Percentiles rank a stretch among this genome's conserved stretches.
Conservation (phyloP, 2,888 invertebrate species). For the Marronus borbonicus region DNA sequence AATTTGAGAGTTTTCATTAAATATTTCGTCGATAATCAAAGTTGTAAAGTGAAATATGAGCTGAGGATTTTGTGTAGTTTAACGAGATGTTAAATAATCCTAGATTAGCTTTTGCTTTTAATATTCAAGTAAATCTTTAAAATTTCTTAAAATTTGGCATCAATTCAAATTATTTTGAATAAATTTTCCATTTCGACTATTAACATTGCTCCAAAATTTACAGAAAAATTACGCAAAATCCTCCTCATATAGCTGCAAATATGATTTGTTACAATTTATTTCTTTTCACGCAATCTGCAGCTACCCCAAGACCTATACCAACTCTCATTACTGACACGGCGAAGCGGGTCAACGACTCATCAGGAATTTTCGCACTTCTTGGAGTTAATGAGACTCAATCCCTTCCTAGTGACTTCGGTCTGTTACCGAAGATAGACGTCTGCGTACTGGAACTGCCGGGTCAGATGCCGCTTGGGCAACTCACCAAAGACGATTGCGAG, state of each 20-base stretch:
- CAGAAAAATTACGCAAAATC: no score
- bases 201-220: not conserved
- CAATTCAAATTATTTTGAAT: no score
- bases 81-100: no score
- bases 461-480: slow-evolving; percentile 25
- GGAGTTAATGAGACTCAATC: slow-evolving; percentile 64
- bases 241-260: no score
- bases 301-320: slow-evolving; percentile 69
- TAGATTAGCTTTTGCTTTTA: no score
- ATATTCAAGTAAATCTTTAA: no score
- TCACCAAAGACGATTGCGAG: slow-evolving; percentile 26
- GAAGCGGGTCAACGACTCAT: slow-evolving; percentile 62
- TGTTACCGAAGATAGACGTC: slow-evolving; percentile 70
- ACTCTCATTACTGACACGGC: slow-evolving; percentile 68
- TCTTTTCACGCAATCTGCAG: slow-evolving; percentile 59
- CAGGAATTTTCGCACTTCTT: slow-evolving; percentile 63
- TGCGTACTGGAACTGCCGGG: slow-evolving; percentile 65
- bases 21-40: no score
- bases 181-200: no score
- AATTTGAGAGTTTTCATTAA: no score
- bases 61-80: no score
- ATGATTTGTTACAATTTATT: not conserved
- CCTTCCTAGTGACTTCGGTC: slow-evolving; percentile 63
- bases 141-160: no score
- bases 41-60: no score